Evolutionary conservation across 2,113 vertebrate species (phyloP).

Genomic region (Saimiri boliviensis): DNA sequence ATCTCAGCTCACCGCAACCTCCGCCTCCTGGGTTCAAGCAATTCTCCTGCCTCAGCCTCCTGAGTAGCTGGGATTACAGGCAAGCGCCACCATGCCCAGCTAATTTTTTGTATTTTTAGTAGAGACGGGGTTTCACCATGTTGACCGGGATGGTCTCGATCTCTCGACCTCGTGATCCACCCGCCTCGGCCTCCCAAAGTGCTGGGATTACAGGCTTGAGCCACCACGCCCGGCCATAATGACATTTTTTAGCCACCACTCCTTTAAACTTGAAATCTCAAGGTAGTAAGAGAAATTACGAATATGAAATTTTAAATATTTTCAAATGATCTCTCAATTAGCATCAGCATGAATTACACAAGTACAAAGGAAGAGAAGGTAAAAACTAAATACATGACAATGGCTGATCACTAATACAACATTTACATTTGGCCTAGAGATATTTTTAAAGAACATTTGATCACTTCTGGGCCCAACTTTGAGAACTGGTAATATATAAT

Average conservation of each 20-base stretch:
- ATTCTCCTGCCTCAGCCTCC: too few species aligned
- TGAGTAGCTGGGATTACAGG: too few species aligned
- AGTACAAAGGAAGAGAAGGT: background rate
- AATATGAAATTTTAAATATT: background rate
- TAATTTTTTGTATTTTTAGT: too few species aligned
- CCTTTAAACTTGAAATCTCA: conserved; percentile 1
- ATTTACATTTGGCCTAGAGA: background rate
- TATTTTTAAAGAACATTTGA: background rate
- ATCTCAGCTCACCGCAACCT: too few species aligned
- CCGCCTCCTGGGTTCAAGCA: too few species aligned
- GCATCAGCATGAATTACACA: background rate
- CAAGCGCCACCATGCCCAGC: too few species aligned
- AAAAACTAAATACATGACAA: background rate
- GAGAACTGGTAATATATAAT: background rate
- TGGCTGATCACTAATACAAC: background rate
- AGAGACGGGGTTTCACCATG: too few species aligned
- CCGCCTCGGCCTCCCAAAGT: too few species aligned
- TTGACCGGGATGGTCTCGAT: too few species aligned
- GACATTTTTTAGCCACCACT: background rate
- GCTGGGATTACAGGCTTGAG: too few species aligned
- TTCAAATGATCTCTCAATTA: background rate
- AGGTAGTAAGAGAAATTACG: background rate
- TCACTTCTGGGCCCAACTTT: background rate
- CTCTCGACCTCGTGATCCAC: too few species aligned
- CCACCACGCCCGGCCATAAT: too few species aligned